These are phyloP conservation scores for Melolontha melolontha DNA, from an alignment of 2,888 invertebrate genomes.

Conservation along the genomic window DNA sequence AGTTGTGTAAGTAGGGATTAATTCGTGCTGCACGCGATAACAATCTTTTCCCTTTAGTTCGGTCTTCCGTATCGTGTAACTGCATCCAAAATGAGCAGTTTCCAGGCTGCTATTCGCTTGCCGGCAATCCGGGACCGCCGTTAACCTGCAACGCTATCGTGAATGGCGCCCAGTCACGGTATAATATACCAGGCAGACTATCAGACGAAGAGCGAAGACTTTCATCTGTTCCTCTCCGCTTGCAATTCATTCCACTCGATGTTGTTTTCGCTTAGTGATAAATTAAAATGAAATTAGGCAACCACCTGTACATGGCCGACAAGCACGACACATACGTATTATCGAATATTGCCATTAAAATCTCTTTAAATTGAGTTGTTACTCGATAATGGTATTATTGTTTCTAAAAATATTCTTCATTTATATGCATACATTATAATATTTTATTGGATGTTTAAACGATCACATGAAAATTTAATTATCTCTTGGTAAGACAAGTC, in stretches of 20 bases:
- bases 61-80: conserved; percentile 56
- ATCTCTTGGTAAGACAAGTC: no score
- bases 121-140: conserved; percentile 26
- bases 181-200: conserved; percentile 36
- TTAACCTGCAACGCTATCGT: conserved; percentile 44
- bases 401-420: no score
- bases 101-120: conserved; percentile 53
- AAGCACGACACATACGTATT: conserved; percentile 8
- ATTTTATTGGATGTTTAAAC: no score
- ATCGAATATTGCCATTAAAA: neutral
- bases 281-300: conserved; percentile 30
- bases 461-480: no score
- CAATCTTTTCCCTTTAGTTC: conserved; percentile 52
- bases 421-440: no score
- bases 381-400: no score
- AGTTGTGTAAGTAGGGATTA: conserved; percentile 24
- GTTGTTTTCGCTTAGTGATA: conserved; percentile 7
- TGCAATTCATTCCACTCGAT: conserved; percentile 19
- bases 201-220: conserved; percentile 2
- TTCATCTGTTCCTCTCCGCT: neutral
- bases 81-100: conserved; percentile 58
- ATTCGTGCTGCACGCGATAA: conserved; percentile 44
- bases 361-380: neutral
- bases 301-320: conserved; percentile 21
- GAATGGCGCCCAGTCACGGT: conserved; percentile 51